These are phyloP conservation scores for Drosophila longiperda DNA, from an alignment of 2,888 invertebrate species.

Conservation along the genomic window DNA sequence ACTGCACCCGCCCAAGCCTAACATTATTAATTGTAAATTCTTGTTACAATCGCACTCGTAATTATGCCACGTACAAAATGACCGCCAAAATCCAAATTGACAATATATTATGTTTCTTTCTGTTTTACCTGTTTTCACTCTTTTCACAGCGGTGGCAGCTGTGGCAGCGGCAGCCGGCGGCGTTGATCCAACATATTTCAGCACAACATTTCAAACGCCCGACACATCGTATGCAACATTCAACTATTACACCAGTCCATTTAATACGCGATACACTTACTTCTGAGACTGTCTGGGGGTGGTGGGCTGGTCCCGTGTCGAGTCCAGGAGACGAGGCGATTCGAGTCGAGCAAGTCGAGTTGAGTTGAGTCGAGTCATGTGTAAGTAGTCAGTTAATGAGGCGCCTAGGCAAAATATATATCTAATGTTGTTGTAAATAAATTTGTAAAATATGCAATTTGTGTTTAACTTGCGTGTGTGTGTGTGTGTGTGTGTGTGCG, in stretches of 20 bases:
- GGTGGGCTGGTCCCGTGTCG: conserved; percentile 1
- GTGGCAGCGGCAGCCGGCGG: conserved; percentile 60
- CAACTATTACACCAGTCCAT: conserved; percentile 81
- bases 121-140: conserved; percentile 27
- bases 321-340: conserved; percentile 6
- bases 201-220: conserved; percentile 70
- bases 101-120: conserved; percentile 15
- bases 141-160: conserved; percentile 56
- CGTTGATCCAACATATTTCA: conserved; percentile 67
- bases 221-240: conserved; percentile 78
- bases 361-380: conserved; percentile 57
- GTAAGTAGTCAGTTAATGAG: conserved; percentile 69
- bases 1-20: conserved; percentile 60
- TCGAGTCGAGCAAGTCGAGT: conserved; percentile 24
- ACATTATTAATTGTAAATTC: conserved; percentile 40
- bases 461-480: conserved; percentile 51
- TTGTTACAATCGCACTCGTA: conserved; percentile 22
- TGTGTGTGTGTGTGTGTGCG: conserved; percentile 9
- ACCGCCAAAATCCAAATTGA: conserved; percentile 40
- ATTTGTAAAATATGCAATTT: conserved; percentile 67
- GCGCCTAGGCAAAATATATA: conserved; percentile 66
- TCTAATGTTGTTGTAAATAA: conserved; percentile 69
- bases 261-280: conserved; percentile 73
- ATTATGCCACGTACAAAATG: conserved; percentile 39
- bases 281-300: conserved; percentile 52